A percentile compares a stretch with the other conserved stretches of the same genome.
Evolutionary conservation across 2,797 vertebrate genomes (phyloP).

Genomic region (Acridotheres tristis): DNA sequence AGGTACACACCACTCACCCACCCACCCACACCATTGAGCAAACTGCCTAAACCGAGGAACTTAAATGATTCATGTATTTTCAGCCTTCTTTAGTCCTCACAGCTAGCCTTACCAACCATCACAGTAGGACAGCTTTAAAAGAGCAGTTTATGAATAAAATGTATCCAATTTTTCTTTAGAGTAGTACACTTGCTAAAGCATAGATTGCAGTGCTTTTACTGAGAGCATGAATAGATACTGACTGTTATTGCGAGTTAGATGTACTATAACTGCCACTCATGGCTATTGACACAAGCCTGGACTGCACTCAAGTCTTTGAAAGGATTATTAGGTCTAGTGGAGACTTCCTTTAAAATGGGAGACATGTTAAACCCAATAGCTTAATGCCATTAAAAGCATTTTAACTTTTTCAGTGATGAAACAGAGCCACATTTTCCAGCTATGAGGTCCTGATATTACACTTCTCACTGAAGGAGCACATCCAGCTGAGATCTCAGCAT

Average conservation of each 20-base stretch:
- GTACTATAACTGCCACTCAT: neutral
- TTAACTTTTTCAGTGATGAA: neutral
- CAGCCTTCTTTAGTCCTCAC: neutral
- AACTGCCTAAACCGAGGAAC: neutral
- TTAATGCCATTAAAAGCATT: neutral
- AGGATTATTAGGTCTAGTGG: neutral
- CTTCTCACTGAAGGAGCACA: neutral
- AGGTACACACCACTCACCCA: neutral
- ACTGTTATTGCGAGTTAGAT: neutral
- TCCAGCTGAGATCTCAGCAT: neutral
- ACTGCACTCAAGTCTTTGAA: neutral
- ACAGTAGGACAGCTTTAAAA: neutral
- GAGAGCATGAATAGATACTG: neutral
- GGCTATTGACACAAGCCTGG: neutral
- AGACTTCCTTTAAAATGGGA: neutral
- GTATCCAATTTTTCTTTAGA: neutral
- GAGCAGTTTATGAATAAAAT: neutral
- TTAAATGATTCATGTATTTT: neutral
- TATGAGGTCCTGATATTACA: neutral
- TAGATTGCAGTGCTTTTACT: neutral
- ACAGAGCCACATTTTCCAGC: neutral
- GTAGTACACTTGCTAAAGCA: neutral
- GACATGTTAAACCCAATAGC: neutral
- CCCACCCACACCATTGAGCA: neutral
- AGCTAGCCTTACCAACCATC: neutral